Evolutionary conservation across 2,888 invertebrate species (phyloP).

Genomic region (Arge pagana): DNA sequence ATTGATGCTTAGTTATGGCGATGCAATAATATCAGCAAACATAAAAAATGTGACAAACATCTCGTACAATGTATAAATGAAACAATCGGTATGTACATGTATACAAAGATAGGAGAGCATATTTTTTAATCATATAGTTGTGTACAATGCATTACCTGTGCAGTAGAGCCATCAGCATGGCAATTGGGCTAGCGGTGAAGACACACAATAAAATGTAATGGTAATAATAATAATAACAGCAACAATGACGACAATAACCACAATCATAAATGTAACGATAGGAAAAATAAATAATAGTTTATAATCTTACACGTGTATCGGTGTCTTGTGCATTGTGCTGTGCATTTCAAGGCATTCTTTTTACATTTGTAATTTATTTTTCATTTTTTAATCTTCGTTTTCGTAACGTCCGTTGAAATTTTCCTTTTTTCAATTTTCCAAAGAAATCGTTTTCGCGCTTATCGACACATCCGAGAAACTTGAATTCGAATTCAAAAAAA

Average conservation of each 20-base stretch:
- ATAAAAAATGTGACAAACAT: no score
- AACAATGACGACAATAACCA: background rate
- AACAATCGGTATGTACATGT: background rate
- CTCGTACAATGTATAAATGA: no score
- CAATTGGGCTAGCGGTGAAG: constrained; percentile 88
- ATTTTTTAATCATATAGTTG: constrained; percentile 52
- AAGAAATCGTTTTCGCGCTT: no score
- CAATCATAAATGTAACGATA: background rate
- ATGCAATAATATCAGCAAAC: no score
- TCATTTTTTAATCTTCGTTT: no score
- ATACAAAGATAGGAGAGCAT: background rate
- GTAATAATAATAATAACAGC: constrained; percentile 41
- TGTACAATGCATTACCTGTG: constrained; percentile 79
- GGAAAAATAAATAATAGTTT: background rate
- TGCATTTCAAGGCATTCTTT: constrained; percentile 9
- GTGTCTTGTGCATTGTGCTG: constrained; percentile 15
- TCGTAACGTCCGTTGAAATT: no score
- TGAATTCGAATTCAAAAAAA: no score
- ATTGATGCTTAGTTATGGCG: no score
- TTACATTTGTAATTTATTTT: no score
- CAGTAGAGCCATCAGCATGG: constrained; percentile 92
- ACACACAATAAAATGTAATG: constrained; percentile 66
- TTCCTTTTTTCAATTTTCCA: no score
- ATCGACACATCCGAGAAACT: no score
- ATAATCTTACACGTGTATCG: background rate